Conservation (phyloP, 1,140 invertebrate genomes). For the Neotoxoptera formosana region DNA sequence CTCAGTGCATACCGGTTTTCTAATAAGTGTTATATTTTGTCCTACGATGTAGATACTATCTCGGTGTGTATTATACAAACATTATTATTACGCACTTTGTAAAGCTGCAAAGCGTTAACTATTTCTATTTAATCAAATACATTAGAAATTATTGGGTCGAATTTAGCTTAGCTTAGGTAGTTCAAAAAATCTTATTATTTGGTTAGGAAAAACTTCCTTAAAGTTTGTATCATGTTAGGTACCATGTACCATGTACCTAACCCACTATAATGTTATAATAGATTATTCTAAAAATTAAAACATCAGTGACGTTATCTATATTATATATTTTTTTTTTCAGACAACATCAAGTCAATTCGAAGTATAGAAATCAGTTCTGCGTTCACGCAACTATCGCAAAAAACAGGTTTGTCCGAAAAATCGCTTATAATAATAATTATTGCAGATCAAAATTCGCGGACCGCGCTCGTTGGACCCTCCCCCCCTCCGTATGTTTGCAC, state of each 20-base stretch:
- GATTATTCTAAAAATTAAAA: not conserved
- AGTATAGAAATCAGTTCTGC: slow-evolving; percentile 68
- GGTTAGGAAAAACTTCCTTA: not conserved
- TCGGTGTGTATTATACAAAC: not conserved
- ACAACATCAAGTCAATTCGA: slow-evolving; percentile 68
- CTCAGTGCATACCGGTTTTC: not conserved
- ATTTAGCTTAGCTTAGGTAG: not conserved
- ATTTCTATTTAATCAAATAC: not conserved
- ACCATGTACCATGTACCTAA: not conserved
- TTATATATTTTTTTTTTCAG: slow-evolving; percentile 65
- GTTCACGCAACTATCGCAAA: slow-evolving; percentile 67
- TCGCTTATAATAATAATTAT: slow-evolving; percentile 26
- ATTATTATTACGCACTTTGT: not conserved
- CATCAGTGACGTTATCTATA: not conserved
- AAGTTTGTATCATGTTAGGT: not conserved
- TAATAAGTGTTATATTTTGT: not conserved
- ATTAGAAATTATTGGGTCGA: not conserved
- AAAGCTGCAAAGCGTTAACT: not conserved
- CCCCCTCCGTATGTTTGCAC: not conserved
- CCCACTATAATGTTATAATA: not conserved
- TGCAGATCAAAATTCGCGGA: not conserved
- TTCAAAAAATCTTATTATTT: not conserved
- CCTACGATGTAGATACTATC: not conserved
- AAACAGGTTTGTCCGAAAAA: slow-evolving; percentile 60
- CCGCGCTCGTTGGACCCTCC: not conserved